These are phyloP conservation scores for Diloba caeruleocephala DNA, from an alignment of 2,888 invertebrate species.

Conservation along the genomic window DNA sequence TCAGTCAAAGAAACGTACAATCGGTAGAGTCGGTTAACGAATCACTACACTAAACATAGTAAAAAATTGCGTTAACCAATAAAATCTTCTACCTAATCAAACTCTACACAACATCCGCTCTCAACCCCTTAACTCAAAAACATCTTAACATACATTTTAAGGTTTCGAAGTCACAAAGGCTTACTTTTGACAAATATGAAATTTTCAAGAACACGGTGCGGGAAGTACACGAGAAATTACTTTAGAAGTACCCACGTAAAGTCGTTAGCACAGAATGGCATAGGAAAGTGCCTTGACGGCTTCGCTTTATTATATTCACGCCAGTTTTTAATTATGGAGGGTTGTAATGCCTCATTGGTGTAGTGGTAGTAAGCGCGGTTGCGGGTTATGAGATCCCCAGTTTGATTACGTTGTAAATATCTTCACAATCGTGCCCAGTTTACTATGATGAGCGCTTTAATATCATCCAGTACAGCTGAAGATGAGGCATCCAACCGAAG, in stretches of 20 bases:
- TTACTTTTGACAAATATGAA: slow-evolving; percentile 36
- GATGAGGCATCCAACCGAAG: too few species aligned
- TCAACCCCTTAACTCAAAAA: slow-evolving; percentile 4
- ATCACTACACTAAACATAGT: neutral
- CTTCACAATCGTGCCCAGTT: too few species aligned
- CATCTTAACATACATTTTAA: slow-evolving; percentile 10
- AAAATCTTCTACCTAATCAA: slow-evolving; percentile 8
- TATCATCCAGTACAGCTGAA: too few species aligned
- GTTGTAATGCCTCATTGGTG: neutral
- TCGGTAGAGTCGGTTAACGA: too few species aligned
- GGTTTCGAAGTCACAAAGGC: slow-evolving; percentile 21
- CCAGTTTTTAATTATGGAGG: slow-evolving; percentile 31
- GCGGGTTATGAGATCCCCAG: too few species aligned
- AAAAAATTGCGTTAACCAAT: slow-evolving; percentile 3
- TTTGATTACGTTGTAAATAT: too few species aligned
- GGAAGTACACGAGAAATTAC: slow-evolving; percentile 51
- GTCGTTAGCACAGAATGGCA: slow-evolving; percentile 36
- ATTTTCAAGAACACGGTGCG: slow-evolving; percentile 21
- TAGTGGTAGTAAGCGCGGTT: too few species aligned
- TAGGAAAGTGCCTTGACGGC: slow-evolving; percentile 25
- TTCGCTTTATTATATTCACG: slow-evolving; percentile 13
- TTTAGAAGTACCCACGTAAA: slow-evolving; percentile 31
- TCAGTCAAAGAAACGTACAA: too few species aligned
- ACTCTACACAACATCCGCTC: neutral
- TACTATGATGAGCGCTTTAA: too few species aligned